Evolutionary conservation across 2,888 invertebrate genomes (phyloP), one percentile per base, ranked within the genome.

Genomic region (Zygogramma bicolorata): DNA sequence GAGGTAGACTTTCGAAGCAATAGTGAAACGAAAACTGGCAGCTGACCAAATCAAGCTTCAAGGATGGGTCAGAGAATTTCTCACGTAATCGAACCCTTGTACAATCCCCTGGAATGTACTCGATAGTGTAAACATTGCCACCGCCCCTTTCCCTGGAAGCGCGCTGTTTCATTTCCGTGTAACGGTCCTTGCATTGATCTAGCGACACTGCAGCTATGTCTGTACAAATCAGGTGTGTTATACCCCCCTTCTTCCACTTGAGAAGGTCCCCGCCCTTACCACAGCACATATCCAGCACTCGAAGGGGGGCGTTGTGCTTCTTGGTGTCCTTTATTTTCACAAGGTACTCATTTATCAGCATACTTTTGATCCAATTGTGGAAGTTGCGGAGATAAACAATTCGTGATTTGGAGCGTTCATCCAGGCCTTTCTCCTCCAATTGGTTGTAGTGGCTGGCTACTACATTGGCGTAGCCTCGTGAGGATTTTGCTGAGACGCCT

Each of bases 21-120:
- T 99, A 99, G 88, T 99, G 99, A 85, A 99, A 94, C 22, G 98
- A 96, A 90, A 99, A 99, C 87, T 99, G 99, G 85, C 98, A 98
- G 85, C 97, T 98, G 0, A 96, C 96, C 49, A 99, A 84, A 86
- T 99, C 96, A 82, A 99, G 91, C 81, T 92, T 90, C 71, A 94
- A 90, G 22, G 93, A 92, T 1, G 94, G 91, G 86, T 97, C 94
- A 81, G 90, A 89, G 85, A 93, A 96, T 80, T 93, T 92, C 84
- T 93, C 92, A 63, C 93, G 89, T n/a, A 96, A 87, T 22, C 92
- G 90, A 74, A 92, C 92, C 89, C 93, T 94, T n/a, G 97, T 95
- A 81, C 97, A 96, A 87, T 99, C 99, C 46, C 95, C 95, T 31
- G 93, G 91, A 80, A 98, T 93, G 85, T 98, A 98, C 86, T 98